phyloP scores from a whole-genome alignment of 2,888 invertebrate genomes.

The Latrodectus hesperus region DNA sequence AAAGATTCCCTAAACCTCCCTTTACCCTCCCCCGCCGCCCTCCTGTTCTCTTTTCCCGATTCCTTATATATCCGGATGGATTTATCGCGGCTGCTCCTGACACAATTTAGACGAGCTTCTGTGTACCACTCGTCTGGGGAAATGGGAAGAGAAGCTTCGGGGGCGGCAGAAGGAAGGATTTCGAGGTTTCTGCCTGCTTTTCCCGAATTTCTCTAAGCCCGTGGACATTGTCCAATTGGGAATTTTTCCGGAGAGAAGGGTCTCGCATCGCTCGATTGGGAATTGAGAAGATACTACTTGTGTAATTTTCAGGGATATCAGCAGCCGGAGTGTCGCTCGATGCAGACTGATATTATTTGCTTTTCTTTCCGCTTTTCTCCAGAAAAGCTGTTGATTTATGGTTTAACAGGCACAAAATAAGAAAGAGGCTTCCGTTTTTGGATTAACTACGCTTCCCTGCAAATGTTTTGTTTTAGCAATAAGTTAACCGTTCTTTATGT shows the following conservation, averaged over 20 bases:
- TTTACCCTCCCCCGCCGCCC: not conserved
- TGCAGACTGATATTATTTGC: not conserved
- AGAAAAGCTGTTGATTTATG: not conserved
- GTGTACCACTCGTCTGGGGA: conserved; percentile 21
- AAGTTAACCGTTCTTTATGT: too few relatives aligned
- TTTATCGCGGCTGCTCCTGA: conserved; percentile 31
- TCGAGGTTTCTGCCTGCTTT: too few relatives aligned
- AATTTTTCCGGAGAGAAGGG: not conserved
- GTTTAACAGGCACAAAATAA: not conserved
- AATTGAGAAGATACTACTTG: conserved; percentile 3
- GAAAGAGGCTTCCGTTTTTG: too few relatives aligned
- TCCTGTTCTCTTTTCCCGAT: not conserved
- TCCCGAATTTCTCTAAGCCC: not conserved
- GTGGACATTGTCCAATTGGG: conserved; percentile 1
- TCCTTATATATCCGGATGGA: conserved; percentile 10
- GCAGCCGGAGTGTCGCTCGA: not conserved
- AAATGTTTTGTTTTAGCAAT: too few relatives aligned
- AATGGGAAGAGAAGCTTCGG: not conserved
- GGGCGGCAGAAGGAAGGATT: not conserved
- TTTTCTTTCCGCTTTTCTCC: not conserved
- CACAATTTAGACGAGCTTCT: conserved; percentile 30
- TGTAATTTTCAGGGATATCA: conserved; percentile 5
- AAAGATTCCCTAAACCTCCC: conserved; percentile 9
- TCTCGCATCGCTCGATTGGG: not conserved
- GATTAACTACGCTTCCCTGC: too few relatives aligned